phyloP scores from a whole-genome alignment of 2,888 invertebrate genomes.

The Callosobruchus maculatus region DNA sequence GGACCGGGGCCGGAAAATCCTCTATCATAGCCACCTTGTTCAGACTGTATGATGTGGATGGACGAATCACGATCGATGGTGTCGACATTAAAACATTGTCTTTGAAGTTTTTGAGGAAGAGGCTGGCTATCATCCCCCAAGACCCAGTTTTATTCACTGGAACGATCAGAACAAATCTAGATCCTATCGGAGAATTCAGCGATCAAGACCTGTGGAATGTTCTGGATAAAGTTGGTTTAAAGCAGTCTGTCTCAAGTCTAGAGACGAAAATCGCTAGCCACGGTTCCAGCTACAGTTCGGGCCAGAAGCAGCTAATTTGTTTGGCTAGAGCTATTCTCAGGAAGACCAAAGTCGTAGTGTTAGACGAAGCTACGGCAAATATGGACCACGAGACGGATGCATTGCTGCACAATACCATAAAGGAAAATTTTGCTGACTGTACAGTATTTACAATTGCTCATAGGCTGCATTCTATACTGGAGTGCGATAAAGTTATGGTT shows the following conservation, averaged over 20 bases:
- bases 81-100: slow-evolving; percentile 67
- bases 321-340: slow-evolving; percentile 53
- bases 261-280: slow-evolving; percentile 37
- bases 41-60: slow-evolving; percentile 72
- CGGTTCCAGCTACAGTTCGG: slow-evolving; percentile 48
- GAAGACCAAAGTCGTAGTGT: slow-evolving; percentile 50
- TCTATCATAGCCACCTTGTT: slow-evolving; percentile 74
- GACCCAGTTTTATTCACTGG: slow-evolving; percentile 84
- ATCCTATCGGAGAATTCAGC: slow-evolving; percentile 75
- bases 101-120: slow-evolving; percentile 67
- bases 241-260: slow-evolving; percentile 62
- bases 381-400: slow-evolving; percentile 53
- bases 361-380: slow-evolving; percentile 57
- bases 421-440: slow-evolving; percentile 51
- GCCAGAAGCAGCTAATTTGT: slow-evolving; percentile 56
- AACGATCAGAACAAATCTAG: slow-evolving; percentile 80
- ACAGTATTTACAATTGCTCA: slow-evolving; percentile 53
- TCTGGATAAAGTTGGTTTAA: slow-evolving; percentile 66
- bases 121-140: slow-evolving; percentile 81
- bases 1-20: slow-evolving; percentile 81
- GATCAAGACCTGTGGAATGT: slow-evolving; percentile 80
- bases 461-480: slow-evolving; percentile 51
- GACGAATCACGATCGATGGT: slow-evolving; percentile 76
- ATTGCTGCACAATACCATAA: slow-evolving; percentile 52
- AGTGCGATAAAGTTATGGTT: slow-evolving; percentile 52